Percentiles rank a stretch among this genome's conserved stretches.
These are phyloP conservation scores for Notoglanidium macrostoma DNA, from an alignment of 2,797 vertebrate species.

Conservation along the genomic window DNA sequence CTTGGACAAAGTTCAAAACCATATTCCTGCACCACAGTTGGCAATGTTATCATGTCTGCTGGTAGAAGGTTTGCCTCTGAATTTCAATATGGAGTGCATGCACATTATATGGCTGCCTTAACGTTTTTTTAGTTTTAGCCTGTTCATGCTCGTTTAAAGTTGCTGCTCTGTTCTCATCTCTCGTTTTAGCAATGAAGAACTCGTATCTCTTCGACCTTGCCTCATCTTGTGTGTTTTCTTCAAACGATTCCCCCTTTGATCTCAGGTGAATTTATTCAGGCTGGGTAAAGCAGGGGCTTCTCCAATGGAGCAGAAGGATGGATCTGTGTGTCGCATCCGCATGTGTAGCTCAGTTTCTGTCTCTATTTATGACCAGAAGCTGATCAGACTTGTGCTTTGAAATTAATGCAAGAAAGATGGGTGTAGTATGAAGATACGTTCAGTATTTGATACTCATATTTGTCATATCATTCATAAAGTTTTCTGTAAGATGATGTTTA, in stretches of 20 bases:
- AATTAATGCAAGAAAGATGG: neutral
- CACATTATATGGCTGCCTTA: neutral
- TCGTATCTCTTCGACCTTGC: conserved; percentile 16
- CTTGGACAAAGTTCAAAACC: conserved; percentile 49
- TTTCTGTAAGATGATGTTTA: neutral
- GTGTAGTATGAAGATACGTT: neutral
- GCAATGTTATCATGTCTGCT: conserved; percentile 18
- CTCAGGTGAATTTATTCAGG: conserved; percentile 4
- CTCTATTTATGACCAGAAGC: neutral
- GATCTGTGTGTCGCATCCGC: neutral
- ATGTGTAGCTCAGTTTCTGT: neutral
- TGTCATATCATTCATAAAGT: too few species aligned
- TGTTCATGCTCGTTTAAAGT: neutral
- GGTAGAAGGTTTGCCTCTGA: neutral
- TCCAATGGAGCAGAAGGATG: neutral
- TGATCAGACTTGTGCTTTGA: neutral
- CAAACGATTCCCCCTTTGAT: conserved; percentile 30
- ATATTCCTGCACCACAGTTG: conserved; percentile 42
- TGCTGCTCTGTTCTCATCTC: neutral
- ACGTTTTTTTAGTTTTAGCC: neutral
- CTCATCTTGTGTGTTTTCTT: conserved; percentile 27
- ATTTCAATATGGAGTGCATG: neutral
- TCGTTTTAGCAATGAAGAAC: neutral
- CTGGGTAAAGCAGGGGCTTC: neutral
- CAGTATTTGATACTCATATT: neutral